These are phyloP conservation scores for Penaeus chinensis DNA, from an alignment of 1,140 invertebrate species.

Conservation along the genomic window DNA sequence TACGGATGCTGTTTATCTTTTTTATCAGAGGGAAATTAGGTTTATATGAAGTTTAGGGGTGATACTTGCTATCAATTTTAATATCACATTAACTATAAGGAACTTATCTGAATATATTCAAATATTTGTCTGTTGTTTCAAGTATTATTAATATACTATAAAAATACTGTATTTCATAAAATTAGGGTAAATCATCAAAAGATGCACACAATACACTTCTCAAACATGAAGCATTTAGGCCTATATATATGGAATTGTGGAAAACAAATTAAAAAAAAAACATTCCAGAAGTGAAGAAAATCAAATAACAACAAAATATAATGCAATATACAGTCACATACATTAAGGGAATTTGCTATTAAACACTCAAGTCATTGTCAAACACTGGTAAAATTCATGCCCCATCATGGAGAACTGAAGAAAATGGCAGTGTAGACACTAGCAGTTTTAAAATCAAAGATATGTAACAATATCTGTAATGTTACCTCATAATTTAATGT, in stretches of 20 bases:
- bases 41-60: constrained; percentile 23
- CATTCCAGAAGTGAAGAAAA: constrained; percentile 53
- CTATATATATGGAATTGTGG: constrained; percentile 33
- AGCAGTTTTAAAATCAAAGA: constrained; percentile 37
- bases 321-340: constrained; percentile 56
- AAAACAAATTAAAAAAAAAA: constrained; percentile 41
- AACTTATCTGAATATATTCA: constrained; percentile 52
- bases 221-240: constrained; percentile 57
- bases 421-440: constrained; percentile 45
- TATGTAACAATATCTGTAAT: constrained; percentile 21
- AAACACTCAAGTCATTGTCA: constrained; percentile 39
- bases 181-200: constrained; percentile 59
- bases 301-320: constrained; percentile 38
- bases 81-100: constrained; percentile 15
- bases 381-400: constrained; percentile 48
- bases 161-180: constrained; percentile 39
- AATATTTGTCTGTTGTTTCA: constrained; percentile 55
- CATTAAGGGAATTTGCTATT: constrained; percentile 53
- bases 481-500: constrained; percentile 26
- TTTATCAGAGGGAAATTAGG: constrained; percentile 17
- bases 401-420: constrained; percentile 33
- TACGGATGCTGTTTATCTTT: neutral
- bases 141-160: constrained; percentile 37
- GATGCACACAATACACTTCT: constrained; percentile 60
- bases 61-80: constrained; percentile 19